These are phyloP conservation scores for Trichoplusia ni DNA, from an alignment of 1,140 invertebrate genomes.

Conservation along the genomic window DNA sequence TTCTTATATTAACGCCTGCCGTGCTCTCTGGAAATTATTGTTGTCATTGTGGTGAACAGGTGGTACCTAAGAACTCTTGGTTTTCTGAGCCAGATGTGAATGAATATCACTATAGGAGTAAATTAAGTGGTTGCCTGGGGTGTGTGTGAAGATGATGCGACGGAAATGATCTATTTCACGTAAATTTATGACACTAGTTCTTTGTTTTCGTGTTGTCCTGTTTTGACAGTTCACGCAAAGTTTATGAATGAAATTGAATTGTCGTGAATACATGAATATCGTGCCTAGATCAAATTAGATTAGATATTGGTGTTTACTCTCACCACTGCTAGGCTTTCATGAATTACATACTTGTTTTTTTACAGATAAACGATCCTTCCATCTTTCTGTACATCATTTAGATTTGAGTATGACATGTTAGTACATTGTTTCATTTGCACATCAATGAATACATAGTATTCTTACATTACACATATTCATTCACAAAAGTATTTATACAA, in stretches of 20 bases:
- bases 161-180: neutral
- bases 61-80: constrained; percentile 56
- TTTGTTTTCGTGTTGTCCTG: constrained; percentile 71
- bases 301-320: constrained; percentile 63
- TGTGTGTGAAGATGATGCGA: constrained; percentile 2
- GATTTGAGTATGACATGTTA: neutral
- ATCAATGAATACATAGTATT: constrained; percentile 4
- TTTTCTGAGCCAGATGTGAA: constrained; percentile 53
- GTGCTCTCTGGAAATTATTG: constrained; percentile 40
- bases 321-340: no score
- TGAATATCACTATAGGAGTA: constrained; percentile 38
- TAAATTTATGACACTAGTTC: constrained; percentile 34
- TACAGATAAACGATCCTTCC: constrained; percentile 1
- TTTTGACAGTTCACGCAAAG: constrained; percentile 73
- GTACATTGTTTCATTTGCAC: constrained; percentile 7
- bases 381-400: constrained; percentile 12
- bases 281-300: constrained; percentile 72
- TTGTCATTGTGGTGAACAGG: constrained; percentile 74
- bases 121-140: constrained; percentile 1
- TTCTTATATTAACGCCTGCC: neutral
- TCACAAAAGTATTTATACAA: neutral
- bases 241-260: constrained; percentile 76
- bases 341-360: neutral
- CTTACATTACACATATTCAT: neutral
- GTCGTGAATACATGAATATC: constrained; percentile 72